Base-by-base conservation (phyloP, 2,888 invertebrate species). In the Philhelius pedissequus region DNA sequence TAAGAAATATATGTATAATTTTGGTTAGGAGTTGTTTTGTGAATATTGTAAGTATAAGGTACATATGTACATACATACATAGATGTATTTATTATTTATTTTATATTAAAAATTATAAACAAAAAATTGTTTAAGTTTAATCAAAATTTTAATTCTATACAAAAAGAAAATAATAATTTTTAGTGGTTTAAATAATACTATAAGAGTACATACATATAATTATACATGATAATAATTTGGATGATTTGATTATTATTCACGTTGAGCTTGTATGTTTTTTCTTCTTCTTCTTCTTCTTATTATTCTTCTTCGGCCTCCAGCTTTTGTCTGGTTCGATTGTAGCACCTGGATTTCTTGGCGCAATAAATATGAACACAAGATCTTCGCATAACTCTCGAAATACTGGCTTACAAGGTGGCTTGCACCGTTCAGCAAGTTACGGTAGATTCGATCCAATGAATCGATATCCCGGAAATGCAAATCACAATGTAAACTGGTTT, bases 321-420 rank as follows among this genome's bases (percentile, higher is more conserved):
- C 89, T 90, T 86, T 90, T 90, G 86, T 90, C 91, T 86, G 91
- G 90, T 84, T 90, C 91, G 48, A 90, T 91, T 87, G 89, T 90
- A 74, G 90, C 90, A 74, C 91, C 90, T 54, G 90, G 90, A 89
- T 91, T 90, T 87, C 88, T 90, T 86, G 90, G 91, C 78, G 90
- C 90, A 43, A 87, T 90, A 68, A 88, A 90, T 77, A 89, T 90
- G 81, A 90, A 90, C 84, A 90, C 88, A 87, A 90, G 90, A 75
- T 88, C 83, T 70, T 66, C 90, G 58, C 90, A 90, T 86, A 90
- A 89, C 87, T 87, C 90, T 69, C 82, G 87, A 76, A 86, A 86
- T 60, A 81, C 86, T 56, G 87, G 88, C 86, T 86, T 84, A 79
- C 86, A 87, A 62, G 86, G 87, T 84, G 78, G 81, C 86, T 81